A percentile compares a stretch with the other conserved stretches of the same genome.
phyloP scores from a whole-genome alignment of 1,140 invertebrate species.

The Tetranychus cinnabarinus region DNA sequence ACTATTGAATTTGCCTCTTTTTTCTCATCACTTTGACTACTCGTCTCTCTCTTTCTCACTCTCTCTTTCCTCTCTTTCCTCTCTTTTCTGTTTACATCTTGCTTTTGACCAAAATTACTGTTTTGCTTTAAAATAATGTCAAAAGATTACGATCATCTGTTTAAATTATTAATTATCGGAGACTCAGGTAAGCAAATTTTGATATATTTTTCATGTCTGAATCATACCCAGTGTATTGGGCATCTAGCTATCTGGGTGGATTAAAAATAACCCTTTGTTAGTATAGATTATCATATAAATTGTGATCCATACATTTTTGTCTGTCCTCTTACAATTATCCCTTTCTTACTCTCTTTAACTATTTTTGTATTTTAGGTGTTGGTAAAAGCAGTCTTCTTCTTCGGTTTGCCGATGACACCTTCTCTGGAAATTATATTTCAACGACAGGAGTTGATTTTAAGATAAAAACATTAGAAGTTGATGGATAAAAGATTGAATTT shows the following conservation, averaged over 20 bases:
- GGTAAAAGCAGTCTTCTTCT: constrained; percentile 93
- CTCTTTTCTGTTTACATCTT: too few relatives aligned
- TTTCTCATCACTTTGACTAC: too few relatives aligned
- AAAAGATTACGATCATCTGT: constrained; percentile 35
- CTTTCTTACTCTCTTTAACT: neutral
- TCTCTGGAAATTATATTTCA: constrained; percentile 93
- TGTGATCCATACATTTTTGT: neutral
- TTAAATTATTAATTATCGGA: constrained; percentile 85
- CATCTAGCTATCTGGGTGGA: neutral
- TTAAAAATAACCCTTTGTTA: neutral
- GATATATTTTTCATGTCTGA: neutral
- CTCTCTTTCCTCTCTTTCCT: too few relatives aligned
- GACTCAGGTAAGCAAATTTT: constrained; percentile 23
- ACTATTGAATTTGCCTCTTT: too few relatives aligned
- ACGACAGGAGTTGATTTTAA: constrained; percentile 99
- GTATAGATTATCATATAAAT: neutral
- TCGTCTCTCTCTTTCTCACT: too few relatives aligned
- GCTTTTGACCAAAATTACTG: too few relatives aligned
- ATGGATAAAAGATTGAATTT: constrained; percentile 94
- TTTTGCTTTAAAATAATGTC: neutral
- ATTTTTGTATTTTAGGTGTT: constrained; percentile 43
- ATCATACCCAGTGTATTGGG: neutral
- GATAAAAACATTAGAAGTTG: constrained; percentile 85
- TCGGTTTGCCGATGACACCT: constrained; percentile 91
- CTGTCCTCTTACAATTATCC: neutral